Conservation (phyloP, 2,113 vertebrate species). For the Corydoras maculifer region DNA sequence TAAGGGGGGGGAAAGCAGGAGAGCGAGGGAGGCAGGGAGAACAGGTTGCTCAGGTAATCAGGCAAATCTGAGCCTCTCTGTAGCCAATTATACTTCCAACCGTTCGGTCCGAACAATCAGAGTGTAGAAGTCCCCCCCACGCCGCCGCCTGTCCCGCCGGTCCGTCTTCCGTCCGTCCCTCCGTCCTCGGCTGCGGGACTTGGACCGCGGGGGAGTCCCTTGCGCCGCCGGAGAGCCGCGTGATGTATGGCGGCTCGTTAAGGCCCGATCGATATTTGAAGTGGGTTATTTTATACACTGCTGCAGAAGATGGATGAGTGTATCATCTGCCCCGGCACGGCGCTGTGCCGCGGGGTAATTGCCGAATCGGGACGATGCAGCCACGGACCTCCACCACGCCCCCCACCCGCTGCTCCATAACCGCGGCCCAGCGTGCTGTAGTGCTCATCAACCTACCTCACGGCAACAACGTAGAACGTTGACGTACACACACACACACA, state of each 20-base stretch:
- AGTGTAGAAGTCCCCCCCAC: too few species aligned
- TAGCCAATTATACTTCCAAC: too few species aligned
- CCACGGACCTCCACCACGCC: too few species aligned
- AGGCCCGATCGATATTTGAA: constrained; percentile 48
- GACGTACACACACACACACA: too few species aligned
- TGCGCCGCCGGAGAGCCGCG: background rate
- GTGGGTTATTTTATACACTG: constrained; percentile 42
- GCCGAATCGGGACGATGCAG: background rate
- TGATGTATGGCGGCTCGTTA: constrained; percentile 44
- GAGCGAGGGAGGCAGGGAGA: too few species aligned
- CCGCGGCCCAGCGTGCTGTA: too few species aligned
- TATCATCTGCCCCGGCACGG: constrained; percentile 21
- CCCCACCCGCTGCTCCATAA: too few species aligned
- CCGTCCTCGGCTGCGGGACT: background rate
- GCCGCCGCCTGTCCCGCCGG: too few species aligned
- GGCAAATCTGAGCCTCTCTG: constrained; percentile 4
- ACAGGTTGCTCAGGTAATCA: constrained; percentile 53
- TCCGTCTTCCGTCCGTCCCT: background rate
- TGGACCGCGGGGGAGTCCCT: background rate
- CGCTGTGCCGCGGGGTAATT: constrained; percentile 39
- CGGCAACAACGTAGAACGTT: too few species aligned
- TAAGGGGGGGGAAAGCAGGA: constrained; percentile 19
- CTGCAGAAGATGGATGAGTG: constrained; percentile 38
- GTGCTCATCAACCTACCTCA: too few species aligned
- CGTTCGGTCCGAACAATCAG: too few species aligned